These are phyloP conservation scores for Oncorhynchus mykiss DNA, from an alignment of 2,113 vertebrate species.

Conservation along the genomic window DNA sequence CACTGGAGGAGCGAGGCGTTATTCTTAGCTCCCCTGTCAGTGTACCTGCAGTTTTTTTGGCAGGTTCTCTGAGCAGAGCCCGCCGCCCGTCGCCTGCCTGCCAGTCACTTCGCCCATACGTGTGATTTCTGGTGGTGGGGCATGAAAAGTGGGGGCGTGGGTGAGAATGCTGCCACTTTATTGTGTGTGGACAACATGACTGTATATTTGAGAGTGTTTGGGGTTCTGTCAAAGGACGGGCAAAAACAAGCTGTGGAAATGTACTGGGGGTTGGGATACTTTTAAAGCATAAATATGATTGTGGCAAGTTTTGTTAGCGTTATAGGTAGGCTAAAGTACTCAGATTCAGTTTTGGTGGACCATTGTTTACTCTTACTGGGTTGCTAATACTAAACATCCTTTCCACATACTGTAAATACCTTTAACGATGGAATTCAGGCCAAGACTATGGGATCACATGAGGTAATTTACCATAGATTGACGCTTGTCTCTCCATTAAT, in stretches of 20 bases:
- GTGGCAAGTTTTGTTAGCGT: neutral
- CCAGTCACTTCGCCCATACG: slow-evolving; percentile 38
- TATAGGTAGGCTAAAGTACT: neutral
- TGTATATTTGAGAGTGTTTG: slow-evolving; percentile 5
- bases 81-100: slow-evolving; percentile 6
- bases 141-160: slow-evolving; percentile 39
- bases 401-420: too few relatives aligned
- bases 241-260: neutral
- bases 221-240: neutral
- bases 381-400: too few relatives aligned
- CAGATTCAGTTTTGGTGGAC: too few relatives aligned
- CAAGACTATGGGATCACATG: too few relatives aligned
- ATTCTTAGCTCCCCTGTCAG: too few relatives aligned
- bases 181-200: slow-evolving; percentile 7
- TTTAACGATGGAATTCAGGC: too few relatives aligned
- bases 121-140: slow-evolving; percentile 53
- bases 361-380: neutral
- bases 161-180: slow-evolving; percentile 14
- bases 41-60: neutral
- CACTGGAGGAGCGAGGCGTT: too few relatives aligned
- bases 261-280: neutral
- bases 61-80: slow-evolving; percentile 22
- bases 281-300: neutral
- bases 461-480: neutral
- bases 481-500: neutral